phyloP scores from a whole-genome alignment of 2,888 invertebrate genomes.

The Hypselothyrea guttata region DNA sequence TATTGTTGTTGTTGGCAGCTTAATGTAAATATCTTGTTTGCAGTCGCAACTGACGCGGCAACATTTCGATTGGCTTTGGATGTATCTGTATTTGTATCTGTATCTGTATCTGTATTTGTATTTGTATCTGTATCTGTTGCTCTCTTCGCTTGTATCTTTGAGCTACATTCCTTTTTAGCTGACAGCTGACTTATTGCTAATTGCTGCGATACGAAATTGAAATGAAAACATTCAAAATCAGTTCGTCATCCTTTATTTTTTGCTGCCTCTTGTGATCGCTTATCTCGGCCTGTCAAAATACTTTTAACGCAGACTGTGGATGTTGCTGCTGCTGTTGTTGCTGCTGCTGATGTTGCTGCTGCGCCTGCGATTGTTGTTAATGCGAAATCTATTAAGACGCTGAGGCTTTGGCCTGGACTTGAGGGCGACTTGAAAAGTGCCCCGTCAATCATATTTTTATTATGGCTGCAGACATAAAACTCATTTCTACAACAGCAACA shows the following conservation, averaged over 20 bases:
- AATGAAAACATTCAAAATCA: conserved; percentile 55
- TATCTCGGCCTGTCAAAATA: conserved; percentile 73
- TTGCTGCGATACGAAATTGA: conserved; percentile 42
- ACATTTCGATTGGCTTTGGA: background rate
- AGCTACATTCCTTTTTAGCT: conserved; percentile 53
- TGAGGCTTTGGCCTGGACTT: conserved; percentile 33
- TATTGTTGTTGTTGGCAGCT: conserved; percentile 45
- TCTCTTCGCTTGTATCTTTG: conserved; percentile 23
- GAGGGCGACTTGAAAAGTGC: conserved; percentile 45
- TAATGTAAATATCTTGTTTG: conserved; percentile 74
- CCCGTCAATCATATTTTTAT: conserved; percentile 76
- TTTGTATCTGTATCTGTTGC: too few species aligned
- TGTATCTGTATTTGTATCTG: too few species aligned
- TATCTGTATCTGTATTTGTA: too few species aligned
- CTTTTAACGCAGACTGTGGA: conserved; percentile 66
- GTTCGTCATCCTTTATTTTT: conserved; percentile 59
- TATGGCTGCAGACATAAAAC: conserved; percentile 74
- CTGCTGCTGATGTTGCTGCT: conserved; percentile 8
- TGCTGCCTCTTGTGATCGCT: conserved; percentile 54
- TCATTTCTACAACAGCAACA: conserved; percentile 70
- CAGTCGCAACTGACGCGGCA: too few species aligned
- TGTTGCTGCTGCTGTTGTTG: too few species aligned
- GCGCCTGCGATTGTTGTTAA: conserved; percentile 49
- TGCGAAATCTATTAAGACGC: conserved; percentile 74
- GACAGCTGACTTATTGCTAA: conserved; percentile 78